Conservation (phyloP, 2,113 vertebrate species). For the Indri indri region DNA sequence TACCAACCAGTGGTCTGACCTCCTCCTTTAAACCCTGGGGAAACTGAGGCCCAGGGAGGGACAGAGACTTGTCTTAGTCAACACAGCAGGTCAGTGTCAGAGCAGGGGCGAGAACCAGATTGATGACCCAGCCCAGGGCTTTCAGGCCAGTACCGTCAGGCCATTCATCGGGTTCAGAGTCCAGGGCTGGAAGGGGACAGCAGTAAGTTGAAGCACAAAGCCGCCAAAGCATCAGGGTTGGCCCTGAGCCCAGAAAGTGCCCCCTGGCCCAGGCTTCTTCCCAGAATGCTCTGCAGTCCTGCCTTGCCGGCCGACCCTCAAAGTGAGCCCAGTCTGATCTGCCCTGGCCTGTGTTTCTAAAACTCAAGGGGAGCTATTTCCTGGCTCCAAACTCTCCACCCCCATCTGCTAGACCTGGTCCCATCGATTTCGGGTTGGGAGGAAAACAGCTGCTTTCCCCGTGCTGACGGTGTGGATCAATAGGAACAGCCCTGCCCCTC, state of each 20-base stretch:
- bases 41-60: background rate
- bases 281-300: constrained; percentile 6
- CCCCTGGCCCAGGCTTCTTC: background rate
- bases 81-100: background rate
- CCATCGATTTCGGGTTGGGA: constrained; percentile 57
- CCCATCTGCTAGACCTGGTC: background rate
- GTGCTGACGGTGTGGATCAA: background rate
- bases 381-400: background rate
- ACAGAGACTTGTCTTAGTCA: background rate
- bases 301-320: background rate
- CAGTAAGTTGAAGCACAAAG: background rate
- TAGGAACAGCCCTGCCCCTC: background rate
- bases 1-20: background rate
- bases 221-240: background rate
- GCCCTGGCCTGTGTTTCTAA: background rate
- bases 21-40: background rate
- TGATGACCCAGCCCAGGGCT: background rate
- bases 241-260: background rate
- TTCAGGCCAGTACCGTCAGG: background rate
- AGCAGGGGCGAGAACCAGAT: background rate
- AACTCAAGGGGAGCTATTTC: constrained; percentile 24
- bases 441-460: constrained; percentile 39
- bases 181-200: background rate
- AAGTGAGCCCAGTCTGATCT: background rate
- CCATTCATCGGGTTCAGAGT: background rate